Conservation (phyloP, 1,140 invertebrate genomes). For the Heliconius hermathena region DNA sequence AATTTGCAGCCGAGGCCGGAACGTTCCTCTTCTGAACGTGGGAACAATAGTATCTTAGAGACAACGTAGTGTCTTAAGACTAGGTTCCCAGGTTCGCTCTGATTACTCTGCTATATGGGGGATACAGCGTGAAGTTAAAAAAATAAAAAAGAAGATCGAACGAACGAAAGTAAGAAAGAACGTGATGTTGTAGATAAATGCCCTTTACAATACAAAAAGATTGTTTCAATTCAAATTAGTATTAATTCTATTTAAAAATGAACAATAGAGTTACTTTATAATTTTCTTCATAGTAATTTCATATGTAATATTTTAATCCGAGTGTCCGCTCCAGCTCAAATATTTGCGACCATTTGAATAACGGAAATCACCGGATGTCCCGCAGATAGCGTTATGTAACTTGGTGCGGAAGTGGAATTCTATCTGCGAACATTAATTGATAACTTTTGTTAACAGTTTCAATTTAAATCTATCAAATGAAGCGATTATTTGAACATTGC, state of each 20-base stretch:
- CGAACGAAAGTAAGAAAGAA: too few relatives aligned
- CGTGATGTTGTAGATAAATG: too few relatives aligned
- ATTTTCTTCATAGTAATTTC: neutral
- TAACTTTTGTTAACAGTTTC: conserved; percentile 7
- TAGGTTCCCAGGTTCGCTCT: too few relatives aligned
- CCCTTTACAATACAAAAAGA: too few relatives aligned
- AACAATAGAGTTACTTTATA: neutral
- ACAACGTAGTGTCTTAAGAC: too few relatives aligned
- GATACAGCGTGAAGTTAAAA: too few relatives aligned
- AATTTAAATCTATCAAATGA: conserved; percentile 14
- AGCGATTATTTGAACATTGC: neutral
- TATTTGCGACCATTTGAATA: neutral
- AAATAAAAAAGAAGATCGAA: too few relatives aligned
- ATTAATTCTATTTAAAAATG: neutral
- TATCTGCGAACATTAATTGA: neutral
- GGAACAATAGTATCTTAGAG: too few relatives aligned
- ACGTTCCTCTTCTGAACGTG: too few relatives aligned
- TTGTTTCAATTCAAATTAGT: too few relatives aligned
- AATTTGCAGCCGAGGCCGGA: too few relatives aligned
- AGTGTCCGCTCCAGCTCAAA: neutral
- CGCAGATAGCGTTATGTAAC: neutral
- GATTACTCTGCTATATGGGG: too few relatives aligned
- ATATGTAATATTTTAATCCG: neutral
- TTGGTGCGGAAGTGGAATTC: neutral
- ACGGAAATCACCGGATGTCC: neutral